Percentiles rank a stretch among this genome's conserved stretches.
Conservation (phyloP, 2,797 vertebrate species). For the Apogon talboti region DNA sequence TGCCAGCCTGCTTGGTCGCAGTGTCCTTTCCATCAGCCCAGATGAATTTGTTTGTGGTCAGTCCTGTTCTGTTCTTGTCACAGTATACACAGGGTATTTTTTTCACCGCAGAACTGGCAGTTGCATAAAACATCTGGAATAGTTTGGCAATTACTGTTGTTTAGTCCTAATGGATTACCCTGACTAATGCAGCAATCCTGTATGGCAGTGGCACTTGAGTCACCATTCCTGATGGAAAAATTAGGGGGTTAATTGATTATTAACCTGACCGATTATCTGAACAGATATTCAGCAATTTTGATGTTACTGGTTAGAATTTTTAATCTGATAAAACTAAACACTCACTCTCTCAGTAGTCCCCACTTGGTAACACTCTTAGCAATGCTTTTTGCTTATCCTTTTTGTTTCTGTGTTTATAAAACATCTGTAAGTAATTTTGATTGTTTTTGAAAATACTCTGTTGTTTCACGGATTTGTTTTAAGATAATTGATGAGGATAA, state of each 20-base stretch:
- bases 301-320: too few species aligned
- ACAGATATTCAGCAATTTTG: too few species aligned
- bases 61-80: slow-evolving; percentile 57
- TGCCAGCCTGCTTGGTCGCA: slow-evolving; percentile 84
- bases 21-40: slow-evolving; percentile 84
- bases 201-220: background rate
- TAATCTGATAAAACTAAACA: too few species aligned
- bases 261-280: too few species aligned
- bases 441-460: too few species aligned
- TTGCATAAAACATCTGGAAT: background rate
- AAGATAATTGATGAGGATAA: too few species aligned
- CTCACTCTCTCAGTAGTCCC: too few species aligned
- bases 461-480: too few species aligned
- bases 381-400: too few species aligned
- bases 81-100: background rate
- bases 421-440: too few species aligned
- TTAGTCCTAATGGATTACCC: background rate
- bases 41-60: slow-evolving; percentile 96
- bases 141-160: background rate
- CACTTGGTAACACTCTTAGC: too few species aligned
- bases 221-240: background rate
- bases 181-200: background rate
- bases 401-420: too few species aligned
- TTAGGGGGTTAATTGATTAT: background rate
- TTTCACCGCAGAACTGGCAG: background rate